Evolutionary conservation across 2,888 invertebrate species (phyloP).

Genomic region (Bellardia pandia): DNA sequence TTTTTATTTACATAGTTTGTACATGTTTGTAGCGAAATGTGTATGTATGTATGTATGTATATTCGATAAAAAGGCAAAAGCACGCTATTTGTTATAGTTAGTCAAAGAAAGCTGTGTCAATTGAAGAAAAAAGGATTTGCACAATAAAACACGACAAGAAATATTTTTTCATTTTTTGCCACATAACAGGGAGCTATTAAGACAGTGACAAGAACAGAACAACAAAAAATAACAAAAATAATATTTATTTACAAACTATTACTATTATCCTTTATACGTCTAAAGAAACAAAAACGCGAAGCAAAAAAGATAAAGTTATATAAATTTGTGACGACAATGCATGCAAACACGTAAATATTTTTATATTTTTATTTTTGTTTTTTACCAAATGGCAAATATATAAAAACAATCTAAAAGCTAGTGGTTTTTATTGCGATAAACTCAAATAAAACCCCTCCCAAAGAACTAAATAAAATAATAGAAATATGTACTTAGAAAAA

Average conservation of each 20-base stretch:
- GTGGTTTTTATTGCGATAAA: constrained; percentile 6
- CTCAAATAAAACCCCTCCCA: constrained; percentile 9
- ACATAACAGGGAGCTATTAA: not conserved
- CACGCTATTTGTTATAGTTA: not conserved
- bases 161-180: not conserved
- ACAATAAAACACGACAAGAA: not conserved
- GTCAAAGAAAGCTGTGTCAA: not conserved
- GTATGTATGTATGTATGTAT: not conserved
- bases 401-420: not conserved
- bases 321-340: constrained; percentile 50
- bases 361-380: not conserved
- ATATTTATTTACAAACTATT: constrained; percentile 8
- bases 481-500: not conserved
- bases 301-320: constrained; percentile 47
- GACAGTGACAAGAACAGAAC: not conserved
- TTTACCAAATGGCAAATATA: not conserved
- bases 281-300: not conserved
- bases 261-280: not conserved
- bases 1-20: not conserved
- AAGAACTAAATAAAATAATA: constrained; percentile 8
- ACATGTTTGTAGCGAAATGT: not conserved
- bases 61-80: not conserved
- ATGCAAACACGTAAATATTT: not conserved
- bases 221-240: not conserved
- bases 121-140: not conserved